phyloP scores from a whole-genome alignment of 2,888 invertebrate species.

The Lasioglossum vierecki region DNA sequence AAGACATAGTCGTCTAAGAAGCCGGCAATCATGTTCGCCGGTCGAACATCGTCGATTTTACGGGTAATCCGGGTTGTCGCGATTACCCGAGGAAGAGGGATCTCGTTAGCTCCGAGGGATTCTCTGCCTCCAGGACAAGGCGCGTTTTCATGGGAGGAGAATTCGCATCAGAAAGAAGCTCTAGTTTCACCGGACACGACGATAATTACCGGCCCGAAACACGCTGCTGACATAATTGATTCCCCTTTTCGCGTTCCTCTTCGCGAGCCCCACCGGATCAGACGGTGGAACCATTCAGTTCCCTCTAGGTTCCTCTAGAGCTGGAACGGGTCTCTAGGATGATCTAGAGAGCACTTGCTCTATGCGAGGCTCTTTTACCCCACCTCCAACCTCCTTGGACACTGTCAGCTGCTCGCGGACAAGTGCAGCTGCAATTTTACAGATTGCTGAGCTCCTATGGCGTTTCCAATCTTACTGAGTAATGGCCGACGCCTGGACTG shows the following conservation, averaged over 20 bases:
- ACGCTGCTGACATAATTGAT: conserved; percentile 61
- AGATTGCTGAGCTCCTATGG: not conserved
- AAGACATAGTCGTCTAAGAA: not conserved
- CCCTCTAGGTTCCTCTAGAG: not conserved
- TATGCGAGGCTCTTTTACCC: not conserved
- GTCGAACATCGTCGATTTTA: conserved; percentile 1
- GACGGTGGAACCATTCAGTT: not conserved
- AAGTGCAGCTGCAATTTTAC: conserved; percentile 24
- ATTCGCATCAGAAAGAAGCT: conserved; percentile 31
- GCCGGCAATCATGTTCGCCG: not conserved
- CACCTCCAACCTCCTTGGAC: not conserved
- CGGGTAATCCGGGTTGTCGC: not conserved
- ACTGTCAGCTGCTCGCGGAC: conserved; percentile 10
- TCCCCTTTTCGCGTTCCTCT: conserved; percentile 45
- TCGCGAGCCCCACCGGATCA: conserved; percentile 31
- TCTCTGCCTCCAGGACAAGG: not conserved
- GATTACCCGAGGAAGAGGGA: not conserved
- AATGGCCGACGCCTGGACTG: not conserved
- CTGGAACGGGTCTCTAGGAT: not conserved
- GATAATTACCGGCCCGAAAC: conserved; percentile 58
- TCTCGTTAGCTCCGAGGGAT: not conserved
- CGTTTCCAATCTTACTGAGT: not conserved
- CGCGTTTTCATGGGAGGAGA: not conserved
- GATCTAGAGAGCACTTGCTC: not conserved
- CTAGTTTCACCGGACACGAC: conserved; percentile 47